Base-by-base conservation (phyloP, 2,888 invertebrate species). In the Acanthacorydalis orientalis region DNA sequence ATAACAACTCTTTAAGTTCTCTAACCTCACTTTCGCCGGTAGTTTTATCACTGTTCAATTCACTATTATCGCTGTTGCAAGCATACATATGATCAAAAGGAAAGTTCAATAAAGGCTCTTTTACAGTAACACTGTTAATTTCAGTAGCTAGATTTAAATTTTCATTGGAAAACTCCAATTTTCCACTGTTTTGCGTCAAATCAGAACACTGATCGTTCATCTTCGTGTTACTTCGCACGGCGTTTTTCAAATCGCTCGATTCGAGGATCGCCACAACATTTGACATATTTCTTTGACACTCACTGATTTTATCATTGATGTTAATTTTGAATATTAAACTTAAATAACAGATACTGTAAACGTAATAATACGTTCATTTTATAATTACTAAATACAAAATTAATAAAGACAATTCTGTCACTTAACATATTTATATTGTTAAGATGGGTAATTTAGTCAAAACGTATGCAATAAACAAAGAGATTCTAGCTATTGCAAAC, bases 71-170 rank as follows among this genome's bases (percentile, higher is more conserved):
- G 8, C 71, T 69, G 56, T 71, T 77, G 58, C 78, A 78, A 39
- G 81, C 79, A 63, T 83, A 83, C 64, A 83, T 75, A 64, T 83
- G 82, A 68, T 83, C 82, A 57, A 78, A 80, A 43, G 78, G 74
- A 57, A 76, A 75, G 61, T 72, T 75, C 56, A 77, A 62, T 57
- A 75, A 67, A 48, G 74, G 70, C 55, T 73, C 71, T 58, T 72
- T 73, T 52, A 67, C 58, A 52, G 70, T 69, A 34, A 47, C 46
- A 51, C 48, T 46, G 41, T 51, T 49, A 12, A 52, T 52, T 46
- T 52, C 51, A 41, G 49, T 50, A 49, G 45, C 49, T 43, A 49
- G 50, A 32, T 44, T 48, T 47, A 51, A 49, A 49, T 49, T 50
- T 37, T 49, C 51, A 46, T 48, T 49, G 39, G 49, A 48, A 53